Conservation (phyloP, 2,797 vertebrate species). For the Pteronotus mesoamericanus region DNA sequence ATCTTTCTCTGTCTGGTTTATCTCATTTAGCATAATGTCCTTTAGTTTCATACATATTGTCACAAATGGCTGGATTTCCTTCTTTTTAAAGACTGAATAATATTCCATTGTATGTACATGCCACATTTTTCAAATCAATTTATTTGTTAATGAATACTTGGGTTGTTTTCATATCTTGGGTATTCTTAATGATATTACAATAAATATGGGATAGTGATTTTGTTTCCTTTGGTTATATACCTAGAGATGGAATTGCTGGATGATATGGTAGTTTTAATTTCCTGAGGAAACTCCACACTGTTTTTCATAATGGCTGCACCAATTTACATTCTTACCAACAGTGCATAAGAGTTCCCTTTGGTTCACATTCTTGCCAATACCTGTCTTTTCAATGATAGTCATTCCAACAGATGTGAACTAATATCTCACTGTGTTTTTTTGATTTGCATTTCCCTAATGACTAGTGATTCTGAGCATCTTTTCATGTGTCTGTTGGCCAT, state of each 20-base stretch:
- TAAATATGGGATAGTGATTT: background rate
- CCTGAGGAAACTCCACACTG: background rate
- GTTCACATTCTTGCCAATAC: background rate
- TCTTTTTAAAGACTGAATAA: background rate
- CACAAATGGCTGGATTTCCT: background rate
- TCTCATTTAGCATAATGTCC: background rate
- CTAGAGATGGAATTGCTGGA: background rate
- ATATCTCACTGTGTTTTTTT: background rate
- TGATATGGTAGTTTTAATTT: background rate
- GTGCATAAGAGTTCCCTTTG: background rate
- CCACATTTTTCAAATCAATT: background rate
- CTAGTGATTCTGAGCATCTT: background rate
- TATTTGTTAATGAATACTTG: background rate
- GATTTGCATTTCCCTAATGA: background rate
- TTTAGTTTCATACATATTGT: background rate
- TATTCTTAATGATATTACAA: background rate
- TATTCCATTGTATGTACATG: background rate
- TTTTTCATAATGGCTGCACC: background rate
- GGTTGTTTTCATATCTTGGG: background rate
- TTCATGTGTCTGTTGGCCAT: background rate
- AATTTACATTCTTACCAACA: background rate
- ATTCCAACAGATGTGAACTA: background rate
- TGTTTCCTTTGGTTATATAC: background rate
- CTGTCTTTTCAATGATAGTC: background rate
- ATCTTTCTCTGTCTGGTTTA: background rate